These are phyloP conservation scores for Benitochromis conjunctus DNA, from an alignment of 2,113 vertebrate genomes.

Conservation along the genomic window DNA sequence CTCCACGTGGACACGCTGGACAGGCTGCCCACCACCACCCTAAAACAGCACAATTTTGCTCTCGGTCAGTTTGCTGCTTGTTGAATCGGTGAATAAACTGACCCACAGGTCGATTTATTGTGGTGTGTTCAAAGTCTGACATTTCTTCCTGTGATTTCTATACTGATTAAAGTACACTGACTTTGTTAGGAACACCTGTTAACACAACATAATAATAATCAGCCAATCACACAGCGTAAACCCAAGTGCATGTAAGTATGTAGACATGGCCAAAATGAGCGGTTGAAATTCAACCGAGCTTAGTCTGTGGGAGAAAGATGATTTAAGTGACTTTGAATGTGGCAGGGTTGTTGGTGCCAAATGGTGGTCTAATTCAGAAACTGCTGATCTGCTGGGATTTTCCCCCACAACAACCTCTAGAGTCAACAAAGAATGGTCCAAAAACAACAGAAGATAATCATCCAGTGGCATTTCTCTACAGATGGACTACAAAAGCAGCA, in stretches of 20 bases:
- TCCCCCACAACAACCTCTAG: not conserved
- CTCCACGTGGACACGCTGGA: constrained; percentile 84
- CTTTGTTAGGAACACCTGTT: not conserved
- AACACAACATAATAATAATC: not conserved
- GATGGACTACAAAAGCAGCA: not conserved
- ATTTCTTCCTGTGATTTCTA: not conserved
- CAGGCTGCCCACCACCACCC: constrained; percentile 75
- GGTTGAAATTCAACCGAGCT: not conserved
- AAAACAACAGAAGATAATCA: not conserved
- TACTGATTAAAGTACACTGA: not conserved
- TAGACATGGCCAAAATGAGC: not conserved
- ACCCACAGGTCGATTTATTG: not conserved
- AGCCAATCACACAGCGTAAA: not conserved
- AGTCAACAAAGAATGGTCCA: not conserved
- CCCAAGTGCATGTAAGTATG: not conserved
- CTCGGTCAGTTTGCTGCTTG: not conserved
- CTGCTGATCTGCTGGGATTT: not conserved
- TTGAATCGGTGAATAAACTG: not conserved
- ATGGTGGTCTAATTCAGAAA: accelerated
- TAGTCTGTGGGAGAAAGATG: not conserved
- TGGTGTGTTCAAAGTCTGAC: not conserved
- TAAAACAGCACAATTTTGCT: constrained; percentile 19
- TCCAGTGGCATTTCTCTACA: not conserved
- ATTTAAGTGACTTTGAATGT: not conserved
- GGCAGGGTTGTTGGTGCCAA: not conserved